Evolutionary conservation across 2,113 vertebrate genomes (phyloP).

Genomic region (Trematocara macrostoma): DNA sequence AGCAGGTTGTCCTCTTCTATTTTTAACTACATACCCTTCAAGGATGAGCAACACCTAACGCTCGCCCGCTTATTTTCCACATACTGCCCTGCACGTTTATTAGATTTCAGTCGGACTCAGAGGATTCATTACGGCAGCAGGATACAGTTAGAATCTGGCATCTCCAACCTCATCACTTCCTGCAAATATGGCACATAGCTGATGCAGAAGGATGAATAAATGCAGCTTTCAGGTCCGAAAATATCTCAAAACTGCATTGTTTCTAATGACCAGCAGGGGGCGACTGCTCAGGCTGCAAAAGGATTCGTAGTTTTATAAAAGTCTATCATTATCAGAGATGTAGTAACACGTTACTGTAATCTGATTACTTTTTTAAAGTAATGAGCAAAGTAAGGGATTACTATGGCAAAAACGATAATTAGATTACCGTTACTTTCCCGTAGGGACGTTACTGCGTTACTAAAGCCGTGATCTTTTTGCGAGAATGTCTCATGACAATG

Average conservation of each 20-base stretch:
- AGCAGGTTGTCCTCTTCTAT: neutral
- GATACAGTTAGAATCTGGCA: neutral
- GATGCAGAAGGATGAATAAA: neutral
- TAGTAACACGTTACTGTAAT: no score
- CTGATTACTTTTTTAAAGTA: no score
- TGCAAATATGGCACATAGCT: neutral
- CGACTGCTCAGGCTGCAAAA: neutral
- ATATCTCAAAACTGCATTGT: neutral
- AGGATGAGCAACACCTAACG: neutral
- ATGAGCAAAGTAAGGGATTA: no score
- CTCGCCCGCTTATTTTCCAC: neutral
- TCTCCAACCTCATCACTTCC: neutral
- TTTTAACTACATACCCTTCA: neutral
- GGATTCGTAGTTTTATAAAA: accelerated
- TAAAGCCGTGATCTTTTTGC: no score
- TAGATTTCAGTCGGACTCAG: accelerated
- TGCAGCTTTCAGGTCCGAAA: neutral
- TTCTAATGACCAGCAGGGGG: accelerated
- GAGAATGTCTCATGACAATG: no score
- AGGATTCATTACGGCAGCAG: neutral
- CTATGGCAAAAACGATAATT: no score
- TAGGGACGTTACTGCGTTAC: no score
- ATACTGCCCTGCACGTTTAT: neutral
- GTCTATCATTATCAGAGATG: neutral
- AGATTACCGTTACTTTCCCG: no score